A percentile compares a stretch with the other conserved stretches of the same genome.
Conservation (phyloP, 2,113 vertebrate genomes). For the Ictidomys tridecemlineatus region DNA sequence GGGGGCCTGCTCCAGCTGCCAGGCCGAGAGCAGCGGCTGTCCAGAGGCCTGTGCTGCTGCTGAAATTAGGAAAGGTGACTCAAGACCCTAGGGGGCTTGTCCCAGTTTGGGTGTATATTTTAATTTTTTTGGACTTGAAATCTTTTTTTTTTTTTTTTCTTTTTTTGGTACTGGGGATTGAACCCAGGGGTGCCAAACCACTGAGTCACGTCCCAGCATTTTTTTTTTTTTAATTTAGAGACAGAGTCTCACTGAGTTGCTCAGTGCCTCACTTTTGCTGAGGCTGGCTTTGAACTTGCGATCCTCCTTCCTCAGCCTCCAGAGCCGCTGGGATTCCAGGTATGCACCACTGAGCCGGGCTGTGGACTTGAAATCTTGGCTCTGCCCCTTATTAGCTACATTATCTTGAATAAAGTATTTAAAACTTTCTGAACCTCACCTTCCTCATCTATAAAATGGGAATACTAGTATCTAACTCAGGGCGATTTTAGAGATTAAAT, state of each 20-base stretch:
- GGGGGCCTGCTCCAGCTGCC: not conserved
- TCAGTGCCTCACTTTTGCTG: too few species aligned
- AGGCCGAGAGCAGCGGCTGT: not conserved
- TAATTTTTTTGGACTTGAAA: not conserved
- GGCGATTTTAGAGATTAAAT: not conserved
- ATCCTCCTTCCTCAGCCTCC: too few species aligned
- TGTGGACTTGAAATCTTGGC: not conserved
- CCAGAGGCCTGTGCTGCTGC: not conserved
- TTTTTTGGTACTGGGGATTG: too few species aligned
- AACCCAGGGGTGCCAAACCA: too few species aligned
- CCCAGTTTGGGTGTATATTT: not conserved
- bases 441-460: conserved; percentile 20
- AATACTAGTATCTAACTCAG: not conserved
- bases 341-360: too few species aligned
- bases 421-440: not conserved
- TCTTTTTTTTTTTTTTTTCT: not conserved
- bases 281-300: too few species aligned
- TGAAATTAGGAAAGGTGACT: not conserved
- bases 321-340: too few species aligned
- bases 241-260: too few species aligned
- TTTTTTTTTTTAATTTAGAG: too few species aligned
- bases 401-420: not conserved
- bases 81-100: not conserved
- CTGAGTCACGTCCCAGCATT: too few species aligned
- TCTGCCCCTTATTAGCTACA: not conserved